phyloP scores from a whole-genome alignment of 2,888 invertebrate genomes.

The Platypus cylindrus region DNA sequence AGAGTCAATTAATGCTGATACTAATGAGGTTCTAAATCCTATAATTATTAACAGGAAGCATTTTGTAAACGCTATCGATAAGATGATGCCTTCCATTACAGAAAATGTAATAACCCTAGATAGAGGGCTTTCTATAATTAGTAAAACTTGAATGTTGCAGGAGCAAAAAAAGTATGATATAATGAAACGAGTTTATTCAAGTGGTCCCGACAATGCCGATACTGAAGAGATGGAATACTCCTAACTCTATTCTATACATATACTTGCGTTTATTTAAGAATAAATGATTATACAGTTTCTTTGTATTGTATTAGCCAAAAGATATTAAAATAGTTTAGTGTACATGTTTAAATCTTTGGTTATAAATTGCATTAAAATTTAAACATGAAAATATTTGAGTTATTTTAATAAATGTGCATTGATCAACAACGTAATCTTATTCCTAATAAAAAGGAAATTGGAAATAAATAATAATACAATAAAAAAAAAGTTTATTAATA shows the following conservation, averaged over 20 bases:
- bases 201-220: slow-evolving; percentile 40
- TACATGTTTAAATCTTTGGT: too few species aligned
- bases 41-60: slow-evolving; percentile 56
- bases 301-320: too few species aligned
- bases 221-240: slow-evolving; percentile 41
- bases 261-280: too few species aligned
- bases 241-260: slow-evolving; percentile 3
- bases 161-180: slow-evolving; percentile 68
- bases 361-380: too few species aligned
- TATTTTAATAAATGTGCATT: too few species aligned
- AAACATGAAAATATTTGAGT: too few species aligned
- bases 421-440: too few species aligned
- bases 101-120: slow-evolving; percentile 41
- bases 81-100: slow-evolving; percentile 79
- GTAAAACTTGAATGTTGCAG: slow-evolving; percentile 27
- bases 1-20: slow-evolving; percentile 51
- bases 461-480: too few species aligned
- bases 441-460: too few species aligned
- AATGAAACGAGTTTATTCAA: slow-evolving; percentile 52
- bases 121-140: slow-evolving; percentile 2
- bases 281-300: too few species aligned
- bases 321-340: too few species aligned
- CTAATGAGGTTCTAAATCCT: too few species aligned
- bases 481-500: slow-evolving; percentile 14
- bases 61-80: slow-evolving; percentile 61